A percentile compares a stretch with the other conserved stretches of the same genome.
These are phyloP conservation scores for Anarrhichthys ocellatus DNA, from an alignment of 2,113 vertebrate genomes.

Conservation along the genomic window DNA sequence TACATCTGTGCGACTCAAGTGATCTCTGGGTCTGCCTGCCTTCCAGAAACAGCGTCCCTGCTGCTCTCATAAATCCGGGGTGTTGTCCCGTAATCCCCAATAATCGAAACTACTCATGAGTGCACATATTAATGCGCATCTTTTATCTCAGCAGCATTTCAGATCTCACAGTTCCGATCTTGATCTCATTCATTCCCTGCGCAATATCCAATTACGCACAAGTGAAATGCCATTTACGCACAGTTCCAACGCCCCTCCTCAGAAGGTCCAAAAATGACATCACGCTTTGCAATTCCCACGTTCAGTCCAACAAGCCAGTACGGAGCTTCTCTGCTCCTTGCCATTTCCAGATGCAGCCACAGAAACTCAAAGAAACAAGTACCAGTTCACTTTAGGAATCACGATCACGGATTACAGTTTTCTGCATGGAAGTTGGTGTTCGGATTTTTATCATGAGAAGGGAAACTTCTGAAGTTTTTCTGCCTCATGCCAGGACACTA, in stretches of 20 bases:
- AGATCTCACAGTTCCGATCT: conserved; percentile 1
- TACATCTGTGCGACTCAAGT: background rate
- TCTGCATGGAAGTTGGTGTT: conserved; percentile 46
- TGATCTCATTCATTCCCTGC: conserved; percentile 49
- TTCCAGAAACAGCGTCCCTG: background rate
- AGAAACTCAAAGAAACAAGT: conserved; percentile 36
- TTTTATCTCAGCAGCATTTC: conserved; percentile 24
- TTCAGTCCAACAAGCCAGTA: conserved; percentile 71
- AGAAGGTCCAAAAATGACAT: conserved; percentile 82
- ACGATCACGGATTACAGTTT: conserved; percentile 42
- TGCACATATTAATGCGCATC: background rate
- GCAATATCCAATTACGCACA: conserved; percentile 67
- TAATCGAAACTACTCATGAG: background rate
- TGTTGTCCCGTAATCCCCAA: conserved; percentile 13
- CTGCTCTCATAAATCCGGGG: conserved; percentile 1
- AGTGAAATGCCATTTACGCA: conserved; percentile 65
- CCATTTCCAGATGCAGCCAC: conserved; percentile 48
- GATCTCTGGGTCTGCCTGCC: background rate
- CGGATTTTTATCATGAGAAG: conserved; percentile 44
- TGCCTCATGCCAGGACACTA: conserved; percentile 14
- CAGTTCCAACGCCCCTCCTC: conserved; percentile 69
- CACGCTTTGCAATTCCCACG: conserved; percentile 84
- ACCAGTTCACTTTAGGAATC: background rate
- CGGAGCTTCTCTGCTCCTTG: conserved; percentile 48
- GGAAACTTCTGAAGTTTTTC: conserved; percentile 20